phyloP scores from a whole-genome alignment of 2,888 invertebrate genomes.

The Eugnorisma glareosa region DNA sequence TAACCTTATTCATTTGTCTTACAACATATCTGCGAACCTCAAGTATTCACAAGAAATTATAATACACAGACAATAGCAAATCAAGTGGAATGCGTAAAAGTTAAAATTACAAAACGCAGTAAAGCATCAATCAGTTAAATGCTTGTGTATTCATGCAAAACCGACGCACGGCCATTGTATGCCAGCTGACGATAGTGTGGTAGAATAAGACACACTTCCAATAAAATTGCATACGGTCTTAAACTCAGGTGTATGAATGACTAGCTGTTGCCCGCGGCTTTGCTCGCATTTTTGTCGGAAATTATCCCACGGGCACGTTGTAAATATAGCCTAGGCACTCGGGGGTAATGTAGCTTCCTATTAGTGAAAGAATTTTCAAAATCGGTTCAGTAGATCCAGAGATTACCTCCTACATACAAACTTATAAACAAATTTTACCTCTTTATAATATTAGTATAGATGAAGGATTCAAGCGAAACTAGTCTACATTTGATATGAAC shows the following conservation, averaged over 20 bases:
- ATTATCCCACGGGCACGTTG: too few relatives aligned
- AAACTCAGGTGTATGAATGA: not conserved
- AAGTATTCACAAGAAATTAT: not conserved
- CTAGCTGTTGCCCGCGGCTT: too few relatives aligned
- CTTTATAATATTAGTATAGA: too few relatives aligned
- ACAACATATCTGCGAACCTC: not conserved
- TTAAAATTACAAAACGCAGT: slow-evolving; percentile 52
- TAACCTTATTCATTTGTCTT: not conserved
- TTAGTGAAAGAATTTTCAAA: too few relatives aligned
- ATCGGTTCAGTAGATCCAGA: too few relatives aligned
- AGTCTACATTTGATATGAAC: too few relatives aligned
- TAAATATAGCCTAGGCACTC: too few relatives aligned
- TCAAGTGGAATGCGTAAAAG: slow-evolving; percentile 45
- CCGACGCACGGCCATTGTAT: slow-evolving; percentile 46
- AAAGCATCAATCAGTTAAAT: slow-evolving; percentile 47
- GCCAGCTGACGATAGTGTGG: not conserved
- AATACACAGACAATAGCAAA: slow-evolving; percentile 12
- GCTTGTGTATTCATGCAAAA: slow-evolving; percentile 65
- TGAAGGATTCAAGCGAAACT: too few relatives aligned
- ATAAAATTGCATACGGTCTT: not conserved
- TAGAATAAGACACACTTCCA: not conserved
- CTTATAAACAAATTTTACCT: too few relatives aligned
- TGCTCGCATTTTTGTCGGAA: too few relatives aligned
- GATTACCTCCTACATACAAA: too few relatives aligned
- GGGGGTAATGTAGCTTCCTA: too few relatives aligned